Percentiles rank a stretch among this genome's conserved stretches.
phyloP scores from a whole-genome alignment of 2,888 invertebrate species.

The Leptinotarsa tumamoca region DNA sequence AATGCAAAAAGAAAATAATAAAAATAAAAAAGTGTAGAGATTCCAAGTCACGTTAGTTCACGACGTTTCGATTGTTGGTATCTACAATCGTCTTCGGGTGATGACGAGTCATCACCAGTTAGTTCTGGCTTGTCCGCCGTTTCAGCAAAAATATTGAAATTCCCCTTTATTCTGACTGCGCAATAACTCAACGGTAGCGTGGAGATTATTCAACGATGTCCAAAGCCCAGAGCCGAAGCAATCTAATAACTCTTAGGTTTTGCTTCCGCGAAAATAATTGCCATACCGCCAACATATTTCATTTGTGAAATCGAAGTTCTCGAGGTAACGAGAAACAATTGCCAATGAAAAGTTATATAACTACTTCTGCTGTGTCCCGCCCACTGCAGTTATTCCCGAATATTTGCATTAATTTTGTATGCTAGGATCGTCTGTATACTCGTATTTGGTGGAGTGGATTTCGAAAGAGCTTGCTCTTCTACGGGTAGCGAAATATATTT shows the following conservation, averaged over 20 bases:
- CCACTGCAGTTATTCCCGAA: background rate
- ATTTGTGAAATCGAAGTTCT: conserved; percentile 3
- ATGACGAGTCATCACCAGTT: too few relatives aligned
- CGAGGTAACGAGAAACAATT: conserved; percentile 11
- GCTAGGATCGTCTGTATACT: background rate
- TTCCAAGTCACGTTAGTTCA: too few relatives aligned
- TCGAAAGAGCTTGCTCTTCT: background rate
- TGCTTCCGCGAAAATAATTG: conserved; percentile 22
- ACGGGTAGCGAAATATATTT: too few relatives aligned
- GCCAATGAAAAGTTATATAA: conserved; percentile 10
- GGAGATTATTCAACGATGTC: conserved; percentile 31
- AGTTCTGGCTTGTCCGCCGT: background rate
- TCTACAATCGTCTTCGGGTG: too few relatives aligned
- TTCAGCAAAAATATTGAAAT: conserved; percentile 12
- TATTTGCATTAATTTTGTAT: background rate
- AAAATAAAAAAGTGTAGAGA: too few relatives aligned
- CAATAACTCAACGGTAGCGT: conserved; percentile 21
- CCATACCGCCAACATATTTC: conserved; percentile 23
- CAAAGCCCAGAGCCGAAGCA: conserved; percentile 32
- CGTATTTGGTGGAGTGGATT: background rate
- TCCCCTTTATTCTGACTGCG: conserved; percentile 1
- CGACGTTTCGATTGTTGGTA: too few relatives aligned
- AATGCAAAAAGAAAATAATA: too few relatives aligned
- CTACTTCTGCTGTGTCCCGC: background rate
- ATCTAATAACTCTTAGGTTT: conserved; percentile 31